These are phyloP conservation scores for Delphinus delphis DNA, from an alignment of 2,113 vertebrate species.

Conservation along the genomic window DNA sequence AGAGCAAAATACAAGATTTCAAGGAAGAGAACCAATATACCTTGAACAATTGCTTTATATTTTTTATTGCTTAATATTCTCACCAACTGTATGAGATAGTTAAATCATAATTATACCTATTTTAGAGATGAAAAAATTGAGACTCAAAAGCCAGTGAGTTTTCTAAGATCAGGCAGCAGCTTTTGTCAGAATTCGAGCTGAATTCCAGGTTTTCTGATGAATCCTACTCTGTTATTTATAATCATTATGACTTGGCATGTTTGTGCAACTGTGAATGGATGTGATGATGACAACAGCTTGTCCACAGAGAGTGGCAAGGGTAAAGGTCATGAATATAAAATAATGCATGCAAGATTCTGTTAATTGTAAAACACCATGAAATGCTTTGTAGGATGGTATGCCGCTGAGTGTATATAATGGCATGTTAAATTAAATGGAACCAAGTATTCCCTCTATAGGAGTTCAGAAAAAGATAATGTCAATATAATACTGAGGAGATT, in stretches of 20 bases:
- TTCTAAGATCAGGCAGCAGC: neutral
- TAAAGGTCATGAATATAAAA: neutral
- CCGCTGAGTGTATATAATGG: neutral
- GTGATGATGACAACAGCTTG: neutral
- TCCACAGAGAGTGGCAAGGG: neutral
- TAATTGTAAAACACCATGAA: neutral
- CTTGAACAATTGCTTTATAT: neutral
- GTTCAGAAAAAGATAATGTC: neutral
- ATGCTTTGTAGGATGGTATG: neutral
- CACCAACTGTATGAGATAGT: neutral
- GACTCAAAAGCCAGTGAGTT: neutral
- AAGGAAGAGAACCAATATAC: neutral
- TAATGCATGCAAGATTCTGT: neutral
- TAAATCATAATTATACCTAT: neutral
- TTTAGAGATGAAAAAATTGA: neutral
- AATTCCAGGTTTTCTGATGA: neutral
- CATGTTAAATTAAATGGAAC: neutral
- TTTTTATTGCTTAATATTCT: neutral
- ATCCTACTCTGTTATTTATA: neutral
- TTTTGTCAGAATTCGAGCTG: neutral
- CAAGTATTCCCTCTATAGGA: neutral
- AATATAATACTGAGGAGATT: neutral
- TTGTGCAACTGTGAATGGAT: neutral
- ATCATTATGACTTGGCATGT: neutral
- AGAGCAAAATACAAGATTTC: neutral